phyloP scores from a whole-genome alignment of 2,888 invertebrate genomes.

The Heliconius ethilla region DNA sequence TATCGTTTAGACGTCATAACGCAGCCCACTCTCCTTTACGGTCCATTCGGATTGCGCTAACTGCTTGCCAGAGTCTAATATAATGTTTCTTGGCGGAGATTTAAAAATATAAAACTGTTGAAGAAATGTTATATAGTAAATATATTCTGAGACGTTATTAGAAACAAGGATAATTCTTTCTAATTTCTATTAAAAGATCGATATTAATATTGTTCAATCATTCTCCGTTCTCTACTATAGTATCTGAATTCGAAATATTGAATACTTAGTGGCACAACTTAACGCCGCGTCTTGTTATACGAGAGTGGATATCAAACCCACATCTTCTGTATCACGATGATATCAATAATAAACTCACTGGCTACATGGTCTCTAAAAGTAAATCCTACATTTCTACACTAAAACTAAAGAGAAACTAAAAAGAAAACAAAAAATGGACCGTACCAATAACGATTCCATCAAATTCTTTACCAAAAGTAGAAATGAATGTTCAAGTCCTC shows the following conservation, averaged over 20 bases:
- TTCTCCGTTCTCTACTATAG: background rate
- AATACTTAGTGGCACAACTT: background rate
- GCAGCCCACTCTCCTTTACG: slow-evolving; percentile 47
- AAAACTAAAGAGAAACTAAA: background rate
- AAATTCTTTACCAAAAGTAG: background rate
- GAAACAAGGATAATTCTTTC: too few species aligned
- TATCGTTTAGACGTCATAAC: slow-evolving; percentile 51
- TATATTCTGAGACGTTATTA: background rate
- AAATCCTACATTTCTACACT: background rate
- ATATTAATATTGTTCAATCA: background rate
- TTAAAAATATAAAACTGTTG: background rate
- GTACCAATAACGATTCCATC: background rate
- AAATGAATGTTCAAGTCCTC: background rate
- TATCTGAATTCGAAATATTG: background rate
- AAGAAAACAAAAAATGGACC: background rate
- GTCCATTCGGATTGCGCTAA: slow-evolving; percentile 44
- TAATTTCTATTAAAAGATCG: too few species aligned
- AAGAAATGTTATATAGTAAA: background rate
- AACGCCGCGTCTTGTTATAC: background rate
- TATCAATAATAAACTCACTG: background rate
- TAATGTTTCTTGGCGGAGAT: slow-evolving; percentile 3
- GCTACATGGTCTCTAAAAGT: background rate
- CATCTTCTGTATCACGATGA: background rate
- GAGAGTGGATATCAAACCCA: background rate
- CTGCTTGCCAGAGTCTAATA: slow-evolving; percentile 31